Evolutionary conservation across 2,888 invertebrate species (phyloP).

Genomic region (Troides helena): DNA sequence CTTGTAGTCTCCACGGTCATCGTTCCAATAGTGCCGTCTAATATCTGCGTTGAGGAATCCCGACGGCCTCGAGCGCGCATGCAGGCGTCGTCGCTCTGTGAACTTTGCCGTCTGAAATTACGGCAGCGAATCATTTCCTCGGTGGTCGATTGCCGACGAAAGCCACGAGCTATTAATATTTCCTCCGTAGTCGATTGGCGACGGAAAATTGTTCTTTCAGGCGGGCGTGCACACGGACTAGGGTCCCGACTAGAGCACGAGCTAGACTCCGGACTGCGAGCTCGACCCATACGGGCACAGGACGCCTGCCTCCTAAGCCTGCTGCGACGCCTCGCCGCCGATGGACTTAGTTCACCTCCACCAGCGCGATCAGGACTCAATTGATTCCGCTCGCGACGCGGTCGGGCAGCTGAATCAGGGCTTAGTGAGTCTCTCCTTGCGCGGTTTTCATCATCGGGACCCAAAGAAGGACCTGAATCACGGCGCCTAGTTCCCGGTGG

Average conservation of each 20-base stretch:
- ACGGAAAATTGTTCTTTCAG: conserved; percentile 87
- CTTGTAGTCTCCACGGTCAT: conserved; percentile 97
- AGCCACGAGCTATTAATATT: conserved; percentile 93
- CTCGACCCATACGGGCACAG: conserved; percentile 81
- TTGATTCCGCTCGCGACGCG: conserved; percentile 88
- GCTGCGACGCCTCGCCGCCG: conserved; percentile 84
- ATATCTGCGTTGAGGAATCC: conserved; percentile 94
- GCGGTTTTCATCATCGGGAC: conserved; percentile 89
- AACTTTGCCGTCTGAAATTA: conserved; percentile 94
- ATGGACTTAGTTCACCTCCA: conserved; percentile 90
- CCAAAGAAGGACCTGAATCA: conserved; percentile 91
- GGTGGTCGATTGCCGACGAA: conserved; percentile 93
- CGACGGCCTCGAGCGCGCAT: conserved; percentile 85
- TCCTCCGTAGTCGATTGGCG: conserved; percentile 95
- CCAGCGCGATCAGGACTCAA: conserved; percentile 89
- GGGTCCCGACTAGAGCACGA: conserved; percentile 91
- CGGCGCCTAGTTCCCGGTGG: conserved; percentile 85
- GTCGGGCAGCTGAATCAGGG: conserved; percentile 91
- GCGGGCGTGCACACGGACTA: conserved; percentile 85
- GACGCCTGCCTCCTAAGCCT: conserved; percentile 89
- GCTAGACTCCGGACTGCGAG: conserved; percentile 85
- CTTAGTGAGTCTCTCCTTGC: conserved; percentile 93
- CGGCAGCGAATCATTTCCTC: conserved; percentile 96
- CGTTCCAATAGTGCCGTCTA: conserved; percentile 93
- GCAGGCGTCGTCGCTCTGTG: conserved; percentile 91